Percentiles rank a stretch among this genome's conserved stretches.
These are phyloP conservation scores for Plusia festucae DNA, from an alignment of 2,888 invertebrate species.

Conservation along the genomic window DNA sequence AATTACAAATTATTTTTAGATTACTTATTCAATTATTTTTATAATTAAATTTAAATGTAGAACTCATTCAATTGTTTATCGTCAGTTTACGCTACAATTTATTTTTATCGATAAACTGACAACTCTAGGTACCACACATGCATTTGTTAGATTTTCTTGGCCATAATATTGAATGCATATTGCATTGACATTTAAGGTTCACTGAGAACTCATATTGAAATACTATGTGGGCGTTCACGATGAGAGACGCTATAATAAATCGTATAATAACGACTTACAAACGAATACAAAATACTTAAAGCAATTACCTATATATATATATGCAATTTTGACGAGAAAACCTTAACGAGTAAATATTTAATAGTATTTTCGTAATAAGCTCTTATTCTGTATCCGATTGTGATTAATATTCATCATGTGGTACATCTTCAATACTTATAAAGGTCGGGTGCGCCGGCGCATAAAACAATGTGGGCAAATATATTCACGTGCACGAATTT, in stretches of 20 bases:
- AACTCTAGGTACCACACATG: not conserved
- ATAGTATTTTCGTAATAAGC: slow-evolving; percentile 55
- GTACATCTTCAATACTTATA: slow-evolving; percentile 54
- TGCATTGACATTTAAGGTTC: slow-evolving; percentile 33
- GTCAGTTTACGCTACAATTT: not conserved
- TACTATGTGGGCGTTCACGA: slow-evolving; percentile 23
- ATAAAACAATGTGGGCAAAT: slow-evolving; percentile 41
- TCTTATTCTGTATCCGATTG: slow-evolving; percentile 52
- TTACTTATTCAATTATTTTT: no score
- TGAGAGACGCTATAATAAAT: slow-evolving; percentile 35
- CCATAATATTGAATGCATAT: not conserved
- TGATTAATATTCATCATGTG: slow-evolving; percentile 63
- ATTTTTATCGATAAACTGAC: not conserved
- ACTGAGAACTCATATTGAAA: slow-evolving; percentile 40
- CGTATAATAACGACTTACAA: slow-evolving; percentile 36
- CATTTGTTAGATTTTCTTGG: slow-evolving; percentile 7
- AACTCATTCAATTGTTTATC: not conserved
- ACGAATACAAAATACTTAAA: slow-evolving; percentile 45
- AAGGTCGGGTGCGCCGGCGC: slow-evolving; percentile 58
- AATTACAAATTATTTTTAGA: no score
- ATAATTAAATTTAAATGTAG: no score
- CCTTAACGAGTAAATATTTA: slow-evolving; percentile 50
- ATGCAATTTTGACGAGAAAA: slow-evolving; percentile 52
- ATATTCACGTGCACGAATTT: slow-evolving; percentile 48
- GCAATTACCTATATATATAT: no score